Evolutionary conservation across 2,888 invertebrate genomes (phyloP).

Genomic region (Phrixothrix hirtus): DNA sequence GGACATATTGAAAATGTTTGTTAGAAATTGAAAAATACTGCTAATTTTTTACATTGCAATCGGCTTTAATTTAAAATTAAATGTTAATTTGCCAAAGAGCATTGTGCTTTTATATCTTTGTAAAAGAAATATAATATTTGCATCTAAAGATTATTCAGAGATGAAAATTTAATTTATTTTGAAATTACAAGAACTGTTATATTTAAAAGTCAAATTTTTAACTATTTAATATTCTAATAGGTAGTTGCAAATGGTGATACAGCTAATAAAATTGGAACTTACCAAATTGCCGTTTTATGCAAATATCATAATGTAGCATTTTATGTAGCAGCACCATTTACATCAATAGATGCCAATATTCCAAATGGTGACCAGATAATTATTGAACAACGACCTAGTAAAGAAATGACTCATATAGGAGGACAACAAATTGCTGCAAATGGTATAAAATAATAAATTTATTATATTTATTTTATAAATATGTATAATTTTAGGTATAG

Average conservation of each 20-base stretch:
- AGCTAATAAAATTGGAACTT: constrained; percentile 98
- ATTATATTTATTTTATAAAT: neutral
- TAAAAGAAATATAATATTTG: no score
- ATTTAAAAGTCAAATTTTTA: no score
- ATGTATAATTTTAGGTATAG: constrained; percentile 78
- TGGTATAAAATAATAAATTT: constrained; percentile 59
- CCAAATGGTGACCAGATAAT: constrained; percentile 82
- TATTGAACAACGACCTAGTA: constrained; percentile 90
- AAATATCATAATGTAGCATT: constrained; percentile 91
- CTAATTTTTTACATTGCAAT: no score
- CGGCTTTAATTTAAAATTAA: no score
- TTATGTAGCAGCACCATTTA: constrained; percentile 92
- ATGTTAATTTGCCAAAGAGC: no score
- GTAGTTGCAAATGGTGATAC: constrained; percentile 96
- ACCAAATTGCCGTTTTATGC: constrained; percentile 92
- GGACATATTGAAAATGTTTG: no score
- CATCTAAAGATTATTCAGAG: no score
- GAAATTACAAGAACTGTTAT: no score
- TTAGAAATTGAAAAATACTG: no score
- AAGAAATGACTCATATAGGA: constrained; percentile 90
- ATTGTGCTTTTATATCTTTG: no score
- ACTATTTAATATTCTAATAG: constrained; percentile 48
- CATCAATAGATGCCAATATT: constrained; percentile 83
- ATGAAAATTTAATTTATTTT: no score
- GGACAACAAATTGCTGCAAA: constrained; percentile 86